Evolutionary conservation across 1,140 invertebrate genomes (phyloP).

Genomic region (Hydropsyche tenuis): DNA sequence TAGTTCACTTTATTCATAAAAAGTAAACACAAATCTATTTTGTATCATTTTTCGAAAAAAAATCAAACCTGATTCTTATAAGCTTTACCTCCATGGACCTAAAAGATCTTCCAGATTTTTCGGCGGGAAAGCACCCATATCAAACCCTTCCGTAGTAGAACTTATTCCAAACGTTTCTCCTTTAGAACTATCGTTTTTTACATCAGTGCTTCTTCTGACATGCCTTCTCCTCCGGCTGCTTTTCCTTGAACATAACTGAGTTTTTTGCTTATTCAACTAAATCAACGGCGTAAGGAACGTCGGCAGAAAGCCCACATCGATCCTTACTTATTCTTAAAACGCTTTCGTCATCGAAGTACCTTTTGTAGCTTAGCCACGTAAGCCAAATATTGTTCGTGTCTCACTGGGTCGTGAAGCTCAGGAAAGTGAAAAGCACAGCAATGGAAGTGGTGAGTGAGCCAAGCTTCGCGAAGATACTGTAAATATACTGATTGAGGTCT

Average conservation of each 20-base stretch:
- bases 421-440: constrained; percentile 89
- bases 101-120: constrained; percentile 14
- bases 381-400: constrained; percentile 66
- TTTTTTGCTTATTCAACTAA: constrained; percentile 31
- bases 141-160: neutral
- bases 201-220: neutral
- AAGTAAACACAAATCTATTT: neutral
- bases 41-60: too few relatives aligned
- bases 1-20: constrained; percentile 34
- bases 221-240: neutral
- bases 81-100: constrained; percentile 7
- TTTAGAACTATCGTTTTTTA: neutral
- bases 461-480: constrained; percentile 64
- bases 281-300: neutral
- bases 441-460: constrained; percentile 85
- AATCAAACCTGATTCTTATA: too few relatives aligned
- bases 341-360: constrained; percentile 8
- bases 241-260: constrained; percentile 45
- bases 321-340: neutral
- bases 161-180: neutral
- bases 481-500: constrained; percentile 41
- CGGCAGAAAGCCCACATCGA: neutral
- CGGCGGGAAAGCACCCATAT: neutral
- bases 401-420: constrained; percentile 73
- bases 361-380: constrained; percentile 60